Percentiles rank a stretch among this genome's conserved stretches.
Conservation (phyloP, 2,888 invertebrate genomes). For the Patella caerulea region DNA sequence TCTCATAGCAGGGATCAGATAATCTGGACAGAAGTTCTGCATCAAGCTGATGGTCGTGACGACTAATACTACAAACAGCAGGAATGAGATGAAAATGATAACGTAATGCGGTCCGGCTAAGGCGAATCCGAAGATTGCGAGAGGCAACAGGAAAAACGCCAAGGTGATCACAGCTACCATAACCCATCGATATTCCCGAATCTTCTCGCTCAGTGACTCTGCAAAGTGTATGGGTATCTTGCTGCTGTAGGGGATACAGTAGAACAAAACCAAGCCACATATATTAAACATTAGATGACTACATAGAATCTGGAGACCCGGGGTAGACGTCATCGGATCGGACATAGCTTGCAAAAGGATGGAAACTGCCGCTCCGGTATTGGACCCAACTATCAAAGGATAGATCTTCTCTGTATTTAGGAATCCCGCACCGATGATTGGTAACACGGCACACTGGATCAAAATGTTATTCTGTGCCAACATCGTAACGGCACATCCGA, state of each 20-base stretch:
- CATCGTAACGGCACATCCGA: background rate
- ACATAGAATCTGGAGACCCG: background rate
- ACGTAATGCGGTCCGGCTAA: background rate
- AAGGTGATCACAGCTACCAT: background rate
- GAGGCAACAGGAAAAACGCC: background rate
- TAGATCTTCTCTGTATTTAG: background rate
- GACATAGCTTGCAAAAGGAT: background rate
- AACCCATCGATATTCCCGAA: background rate
- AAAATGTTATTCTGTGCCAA: background rate
- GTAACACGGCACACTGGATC: background rate
- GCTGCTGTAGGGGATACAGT: background rate
- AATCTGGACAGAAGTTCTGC: background rate
- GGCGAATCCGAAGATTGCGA: background rate
- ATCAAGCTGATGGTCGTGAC: background rate
- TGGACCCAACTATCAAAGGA: background rate
- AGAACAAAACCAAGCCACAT: background rate
- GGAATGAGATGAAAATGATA: background rate
- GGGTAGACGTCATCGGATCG: background rate
- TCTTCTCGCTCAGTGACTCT: background rate
- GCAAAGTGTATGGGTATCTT: background rate
- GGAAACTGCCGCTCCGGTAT: background rate
- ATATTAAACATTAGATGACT: background rate
- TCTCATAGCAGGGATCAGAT: background rate
- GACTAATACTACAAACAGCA: background rate
- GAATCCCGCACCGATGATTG: background rate